Evolutionary conservation across 2,797 vertebrate genomes (phyloP).

Genomic region (Rhinophrynus dorsalis): DNA sequence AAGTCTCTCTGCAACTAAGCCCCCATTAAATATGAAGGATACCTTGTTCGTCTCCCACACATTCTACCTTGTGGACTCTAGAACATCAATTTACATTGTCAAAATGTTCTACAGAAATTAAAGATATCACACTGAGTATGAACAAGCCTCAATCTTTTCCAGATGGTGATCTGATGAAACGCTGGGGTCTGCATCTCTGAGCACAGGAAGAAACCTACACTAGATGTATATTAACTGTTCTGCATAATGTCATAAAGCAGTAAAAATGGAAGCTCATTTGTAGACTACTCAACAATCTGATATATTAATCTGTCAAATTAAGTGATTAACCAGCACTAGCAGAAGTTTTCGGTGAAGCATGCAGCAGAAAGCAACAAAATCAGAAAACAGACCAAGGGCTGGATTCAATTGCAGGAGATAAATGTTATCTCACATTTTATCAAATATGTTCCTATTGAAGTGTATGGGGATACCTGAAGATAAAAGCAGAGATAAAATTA

Average conservation of each 20-base stretch:
- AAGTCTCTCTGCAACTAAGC: not conserved
- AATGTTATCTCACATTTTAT: too few relatives aligned
- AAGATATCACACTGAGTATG: not conserved
- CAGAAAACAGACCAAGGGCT: too few relatives aligned
- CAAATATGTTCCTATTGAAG: too few relatives aligned
- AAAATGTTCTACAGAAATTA: not conserved
- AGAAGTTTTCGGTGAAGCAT: too few relatives aligned
- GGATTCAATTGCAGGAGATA: too few relatives aligned
- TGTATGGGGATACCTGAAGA: too few relatives aligned
- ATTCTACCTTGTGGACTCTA: not conserved
- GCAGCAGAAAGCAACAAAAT: too few relatives aligned
- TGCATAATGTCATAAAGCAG: not conserved
- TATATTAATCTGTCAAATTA: too few relatives aligned
- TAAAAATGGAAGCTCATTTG: not conserved
- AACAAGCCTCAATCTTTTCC: constrained; percentile 4
- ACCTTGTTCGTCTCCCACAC: not conserved
- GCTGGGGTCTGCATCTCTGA: not conserved
- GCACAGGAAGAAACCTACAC: too few relatives aligned
- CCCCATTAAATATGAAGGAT: not conserved
- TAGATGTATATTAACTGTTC: not conserved
- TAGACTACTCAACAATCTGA: too few relatives aligned
- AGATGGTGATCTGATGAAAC: not conserved
- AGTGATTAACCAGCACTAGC: too few relatives aligned
- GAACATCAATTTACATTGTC: not conserved
- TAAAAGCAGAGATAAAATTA: too few relatives aligned